Base-by-base conservation (phyloP, 2,888 invertebrate species). In the Torymus texanus region DNA sequence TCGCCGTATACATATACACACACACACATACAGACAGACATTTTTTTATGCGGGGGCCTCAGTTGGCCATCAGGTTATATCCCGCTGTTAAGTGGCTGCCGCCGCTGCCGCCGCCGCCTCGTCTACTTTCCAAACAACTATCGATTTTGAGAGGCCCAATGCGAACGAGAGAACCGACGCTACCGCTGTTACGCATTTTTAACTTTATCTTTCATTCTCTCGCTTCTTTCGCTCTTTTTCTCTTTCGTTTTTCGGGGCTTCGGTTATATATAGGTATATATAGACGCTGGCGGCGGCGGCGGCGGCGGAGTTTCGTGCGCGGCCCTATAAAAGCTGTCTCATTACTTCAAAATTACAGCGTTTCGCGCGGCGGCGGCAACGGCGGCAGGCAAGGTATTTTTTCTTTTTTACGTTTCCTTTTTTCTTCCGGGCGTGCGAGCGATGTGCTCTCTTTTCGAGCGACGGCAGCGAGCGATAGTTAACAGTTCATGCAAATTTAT, bases 81-180 rank as follows among this genome's bases (percentile, higher is more conserved):
- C 82, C 83, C 68, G 82, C 82, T 76, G 81, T 75, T 83, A 82
- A 82, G 82, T 79, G 81, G 75, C 41, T 8, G 41, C 29, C 29
- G 29, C 29, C 29, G 29, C 29, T 2, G 21, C 21, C 29, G 29
- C 29, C 29, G 29, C 41, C 41, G 41, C 78, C 74, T 82, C 79
- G 75, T 81, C 80, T 75, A 76, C 79, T 84, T 83, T 81, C 75
- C 82, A 84, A 83, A 84, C 82, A 80, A 83, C 82, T 81, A 81
- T 81, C 79, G 83, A 81, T 82, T 82, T 81, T 81, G 41, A 41
- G 58, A 41, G 70, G 63, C 51, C 58, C 59, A 68, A 56, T 18
- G 21, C 59, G 56, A 41, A 8, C 41, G 41, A 41, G 41, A 41
- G 41, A 41, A 8, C 70, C 68, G 21, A 63, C 63, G 81, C 81